Percentiles rank a stretch among this genome's conserved stretches.
Conservation (phyloP, 2,113 vertebrate genomes). For the Cebidichthys violaceus region DNA sequence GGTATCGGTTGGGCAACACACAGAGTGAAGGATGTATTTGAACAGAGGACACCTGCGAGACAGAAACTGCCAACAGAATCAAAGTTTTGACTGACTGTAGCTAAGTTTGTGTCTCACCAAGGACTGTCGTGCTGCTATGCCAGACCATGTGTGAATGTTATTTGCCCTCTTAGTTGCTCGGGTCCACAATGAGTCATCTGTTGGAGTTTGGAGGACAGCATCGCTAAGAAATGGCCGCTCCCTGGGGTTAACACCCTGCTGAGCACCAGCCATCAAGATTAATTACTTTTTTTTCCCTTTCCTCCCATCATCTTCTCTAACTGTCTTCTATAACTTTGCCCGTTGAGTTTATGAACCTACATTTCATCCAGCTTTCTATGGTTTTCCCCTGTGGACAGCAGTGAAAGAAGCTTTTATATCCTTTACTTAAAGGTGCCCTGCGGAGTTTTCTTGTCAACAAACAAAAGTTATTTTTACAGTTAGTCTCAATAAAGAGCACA, state of each 20-base stretch:
- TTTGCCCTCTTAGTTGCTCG: constrained; percentile 57
- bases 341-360: constrained; percentile 26
- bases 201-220: constrained; percentile 52
- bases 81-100: constrained; percentile 57
- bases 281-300: constrained; percentile 39
- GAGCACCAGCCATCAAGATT: constrained; percentile 48
- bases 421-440: background rate
- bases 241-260: constrained; percentile 42
- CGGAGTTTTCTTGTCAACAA: constrained; percentile 7
- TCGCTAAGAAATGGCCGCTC: constrained; percentile 43
- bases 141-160: constrained; percentile 63
- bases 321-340: constrained; percentile 14
- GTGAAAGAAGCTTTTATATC: background rate
- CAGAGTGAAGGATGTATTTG: constrained; percentile 45
- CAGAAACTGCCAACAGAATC: constrained; percentile 59
- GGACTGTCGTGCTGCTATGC: constrained; percentile 53
- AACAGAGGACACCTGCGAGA: constrained; percentile 68
- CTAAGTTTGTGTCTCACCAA: constrained; percentile 58
- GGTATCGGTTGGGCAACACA: constrained; percentile 40
- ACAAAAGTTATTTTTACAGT: background rate
- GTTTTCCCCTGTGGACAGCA: background rate
- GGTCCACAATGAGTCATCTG: constrained; percentile 66
- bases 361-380: constrained; percentile 1
- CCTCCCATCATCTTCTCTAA: constrained; percentile 9
- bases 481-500: background rate